Percentiles rank a stretch among this genome's conserved stretches.
Evolutionary conservation across 2,113 vertebrate genomes (phyloP).

Genomic region (Lampris incognitus): DNA sequence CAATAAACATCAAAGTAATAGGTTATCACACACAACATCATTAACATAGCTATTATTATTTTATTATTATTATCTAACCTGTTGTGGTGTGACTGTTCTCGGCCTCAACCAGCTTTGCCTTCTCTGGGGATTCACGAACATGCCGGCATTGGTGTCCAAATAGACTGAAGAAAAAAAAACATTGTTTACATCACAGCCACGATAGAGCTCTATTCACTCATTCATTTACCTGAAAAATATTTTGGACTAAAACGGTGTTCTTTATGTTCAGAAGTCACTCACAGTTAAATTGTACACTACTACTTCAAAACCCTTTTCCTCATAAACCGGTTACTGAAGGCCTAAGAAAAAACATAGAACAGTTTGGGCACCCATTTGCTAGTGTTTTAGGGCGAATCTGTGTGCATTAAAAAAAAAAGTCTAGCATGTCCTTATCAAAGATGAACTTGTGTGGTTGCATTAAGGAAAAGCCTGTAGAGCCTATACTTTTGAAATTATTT

Average conservation of each 20-base stretch:
- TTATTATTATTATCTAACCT: neutral
- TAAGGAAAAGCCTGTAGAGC: too few species aligned
- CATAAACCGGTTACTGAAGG: too few species aligned
- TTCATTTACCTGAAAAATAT: neutral
- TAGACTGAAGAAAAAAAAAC: neutral
- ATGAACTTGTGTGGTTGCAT: too few species aligned
- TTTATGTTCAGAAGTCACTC: neutral
- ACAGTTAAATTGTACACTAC: neutral
- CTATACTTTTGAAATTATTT: too few species aligned
- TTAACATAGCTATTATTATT: neutral
- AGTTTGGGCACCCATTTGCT: too few species aligned
- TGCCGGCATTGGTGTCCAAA: too few species aligned
- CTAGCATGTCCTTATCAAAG: too few species aligned
- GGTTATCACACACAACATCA: constrained; percentile 4
- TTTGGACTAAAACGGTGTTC: neutral
- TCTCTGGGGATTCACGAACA: neutral
- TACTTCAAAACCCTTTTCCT: neutral
- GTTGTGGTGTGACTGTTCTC: too few species aligned
- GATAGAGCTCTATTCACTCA: neutral
- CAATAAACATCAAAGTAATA: constrained; percentile 8
- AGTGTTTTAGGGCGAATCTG: too few species aligned
- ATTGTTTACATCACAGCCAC: neutral
- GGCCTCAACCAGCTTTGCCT: too few species aligned
- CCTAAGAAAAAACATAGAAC: too few species aligned
- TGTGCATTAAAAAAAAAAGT: too few species aligned